Conservation (phyloP, 2,797 vertebrate species). For the Fundulus diaphanus region DNA sequence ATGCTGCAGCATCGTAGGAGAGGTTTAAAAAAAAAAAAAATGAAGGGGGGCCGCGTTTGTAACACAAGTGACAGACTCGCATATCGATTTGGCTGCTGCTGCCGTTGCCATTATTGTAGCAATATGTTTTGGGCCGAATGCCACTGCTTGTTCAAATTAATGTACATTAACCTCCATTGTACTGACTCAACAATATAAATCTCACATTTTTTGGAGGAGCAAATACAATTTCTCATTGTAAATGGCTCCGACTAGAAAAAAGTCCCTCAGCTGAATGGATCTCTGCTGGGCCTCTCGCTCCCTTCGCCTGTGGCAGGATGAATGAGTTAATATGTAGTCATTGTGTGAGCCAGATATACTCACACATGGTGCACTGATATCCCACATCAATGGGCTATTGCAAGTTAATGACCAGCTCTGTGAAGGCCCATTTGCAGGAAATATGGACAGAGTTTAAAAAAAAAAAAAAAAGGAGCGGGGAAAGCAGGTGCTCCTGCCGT, state of each 20-base stretch:
- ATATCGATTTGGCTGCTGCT: not conserved
- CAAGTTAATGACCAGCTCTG: slow-evolving; percentile 73
- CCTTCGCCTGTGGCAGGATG: slow-evolving; percentile 57
- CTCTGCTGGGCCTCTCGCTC: slow-evolving; percentile 45
- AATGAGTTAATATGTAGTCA: slow-evolving; percentile 73
- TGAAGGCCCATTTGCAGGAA: slow-evolving; percentile 74
- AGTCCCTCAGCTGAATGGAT: slow-evolving; percentile 38
- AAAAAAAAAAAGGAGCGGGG: slow-evolving; percentile 38
- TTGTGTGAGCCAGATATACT: slow-evolving; percentile 69
- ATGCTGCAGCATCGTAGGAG: not conserved
- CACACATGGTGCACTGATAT: slow-evolving; percentile 70
- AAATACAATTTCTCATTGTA: slow-evolving; percentile 15
- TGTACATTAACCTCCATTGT: slow-evolving; percentile 31
- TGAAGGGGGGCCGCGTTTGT: not conserved
- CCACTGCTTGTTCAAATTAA: slow-evolving; percentile 23
- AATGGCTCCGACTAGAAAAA: slow-evolving; percentile 14
- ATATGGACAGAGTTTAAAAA: slow-evolving; percentile 65
- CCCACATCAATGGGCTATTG: slow-evolving; percentile 77
- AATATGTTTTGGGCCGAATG: slow-evolving; percentile 3
- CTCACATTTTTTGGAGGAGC: slow-evolving; percentile 19
- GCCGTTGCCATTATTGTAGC: not conserved
- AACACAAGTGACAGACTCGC: not conserved
- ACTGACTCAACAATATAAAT: slow-evolving; percentile 48
- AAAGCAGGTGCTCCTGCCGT: slow-evolving; percentile 67
- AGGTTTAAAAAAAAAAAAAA: not conserved